Percentiles rank a stretch among this genome's conserved stretches.
phyloP scores from a whole-genome alignment of 2,888 invertebrate genomes.

The Drosophila birchii region DNA sequence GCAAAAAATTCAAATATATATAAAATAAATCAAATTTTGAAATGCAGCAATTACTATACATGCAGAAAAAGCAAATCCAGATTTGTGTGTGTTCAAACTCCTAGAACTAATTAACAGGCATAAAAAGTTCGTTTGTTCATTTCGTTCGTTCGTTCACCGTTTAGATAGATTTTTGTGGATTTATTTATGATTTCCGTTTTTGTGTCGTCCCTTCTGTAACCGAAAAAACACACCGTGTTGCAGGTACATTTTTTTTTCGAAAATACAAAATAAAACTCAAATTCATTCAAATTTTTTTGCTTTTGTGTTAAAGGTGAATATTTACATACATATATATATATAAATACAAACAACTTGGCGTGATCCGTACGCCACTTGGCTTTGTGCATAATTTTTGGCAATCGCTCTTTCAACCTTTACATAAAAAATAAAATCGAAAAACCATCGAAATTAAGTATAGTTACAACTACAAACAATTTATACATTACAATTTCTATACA shows the following conservation, averaged over 20 bases:
- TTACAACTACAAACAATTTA: constrained; percentile 56
- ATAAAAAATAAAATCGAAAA: constrained; percentile 22
- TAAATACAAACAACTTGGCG: constrained; percentile 36
- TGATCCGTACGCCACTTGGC: constrained; percentile 54
- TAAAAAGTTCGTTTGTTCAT: constrained; percentile 50
- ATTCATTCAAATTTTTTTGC: constrained; percentile 46
- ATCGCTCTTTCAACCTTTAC: constrained; percentile 70
- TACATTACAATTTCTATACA: constrained; percentile 60
- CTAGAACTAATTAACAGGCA: constrained; percentile 49
- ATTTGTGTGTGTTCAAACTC: constrained; percentile 35
- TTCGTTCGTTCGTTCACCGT: constrained; percentile 40
- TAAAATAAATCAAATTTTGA: constrained; percentile 20
- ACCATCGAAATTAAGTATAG: constrained; percentile 48
- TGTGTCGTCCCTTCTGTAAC: constrained; percentile 77
- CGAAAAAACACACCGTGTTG: constrained; percentile 53
- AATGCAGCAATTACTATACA: constrained; percentile 40
- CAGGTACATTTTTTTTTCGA: constrained; percentile 56
- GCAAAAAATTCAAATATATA: constrained; percentile 13
- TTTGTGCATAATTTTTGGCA: constrained; percentile 79
- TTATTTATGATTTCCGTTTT: constrained; percentile 51
- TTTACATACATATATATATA: constrained; percentile 20
- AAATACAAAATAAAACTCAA: constrained; percentile 24
- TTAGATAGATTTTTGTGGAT: constrained; percentile 40
- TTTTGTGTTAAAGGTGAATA: constrained; percentile 54
- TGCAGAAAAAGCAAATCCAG: constrained; percentile 16